Percentiles rank a stretch among this genome's conserved stretches.
phyloP scores from a whole-genome alignment of 2,113 vertebrate species.

The Sisor rabdophorus region DNA sequence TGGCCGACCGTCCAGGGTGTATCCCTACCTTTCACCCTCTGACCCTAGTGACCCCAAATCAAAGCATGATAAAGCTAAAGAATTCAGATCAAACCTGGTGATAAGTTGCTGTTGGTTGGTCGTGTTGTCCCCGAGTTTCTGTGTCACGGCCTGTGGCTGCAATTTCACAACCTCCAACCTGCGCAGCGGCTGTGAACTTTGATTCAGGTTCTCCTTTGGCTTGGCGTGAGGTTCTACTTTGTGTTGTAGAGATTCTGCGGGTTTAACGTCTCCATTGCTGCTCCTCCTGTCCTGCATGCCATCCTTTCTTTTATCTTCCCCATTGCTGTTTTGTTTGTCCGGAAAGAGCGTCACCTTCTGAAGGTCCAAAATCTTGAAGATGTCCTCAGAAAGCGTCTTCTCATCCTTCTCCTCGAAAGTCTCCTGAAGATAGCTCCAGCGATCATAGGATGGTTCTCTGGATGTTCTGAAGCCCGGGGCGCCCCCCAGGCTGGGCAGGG shows the following conservation, averaged over 20 bases:
- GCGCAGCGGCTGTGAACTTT: background rate
- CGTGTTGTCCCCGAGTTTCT: constrained; percentile 26
- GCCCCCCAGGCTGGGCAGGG: constrained; percentile 77
- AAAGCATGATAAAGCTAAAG: background rate
- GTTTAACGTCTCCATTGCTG: constrained; percentile 48
- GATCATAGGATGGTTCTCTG: constrained; percentile 57
- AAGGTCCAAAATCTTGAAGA: constrained; percentile 75
- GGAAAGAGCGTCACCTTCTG: constrained; percentile 52
- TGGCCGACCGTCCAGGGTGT: too few relatives aligned
- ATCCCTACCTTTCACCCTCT: too few relatives aligned
- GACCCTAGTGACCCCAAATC: too few relatives aligned
- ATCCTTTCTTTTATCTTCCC: constrained; percentile 51
- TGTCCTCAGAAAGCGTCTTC: constrained; percentile 80
- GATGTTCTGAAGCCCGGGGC: constrained; percentile 49
- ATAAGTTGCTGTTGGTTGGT: constrained; percentile 22
- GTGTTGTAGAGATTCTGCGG: constrained; percentile 4
- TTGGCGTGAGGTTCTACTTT: constrained; percentile 21
- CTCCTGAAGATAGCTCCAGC: constrained; percentile 64
- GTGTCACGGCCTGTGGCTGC: constrained; percentile 28
- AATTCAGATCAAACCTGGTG: constrained; percentile 53
- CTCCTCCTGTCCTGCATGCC: constrained; percentile 32
- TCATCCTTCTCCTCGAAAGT: constrained; percentile 67
- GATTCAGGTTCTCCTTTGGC: constrained; percentile 13
- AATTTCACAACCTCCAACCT: constrained; percentile 5
- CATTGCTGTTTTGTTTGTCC: constrained; percentile 17